A percentile compares a stretch with the other conserved stretches of the same genome.
phyloP scores from a whole-genome alignment of 2,797 vertebrate species.

The Myotis findleyi region DNA sequence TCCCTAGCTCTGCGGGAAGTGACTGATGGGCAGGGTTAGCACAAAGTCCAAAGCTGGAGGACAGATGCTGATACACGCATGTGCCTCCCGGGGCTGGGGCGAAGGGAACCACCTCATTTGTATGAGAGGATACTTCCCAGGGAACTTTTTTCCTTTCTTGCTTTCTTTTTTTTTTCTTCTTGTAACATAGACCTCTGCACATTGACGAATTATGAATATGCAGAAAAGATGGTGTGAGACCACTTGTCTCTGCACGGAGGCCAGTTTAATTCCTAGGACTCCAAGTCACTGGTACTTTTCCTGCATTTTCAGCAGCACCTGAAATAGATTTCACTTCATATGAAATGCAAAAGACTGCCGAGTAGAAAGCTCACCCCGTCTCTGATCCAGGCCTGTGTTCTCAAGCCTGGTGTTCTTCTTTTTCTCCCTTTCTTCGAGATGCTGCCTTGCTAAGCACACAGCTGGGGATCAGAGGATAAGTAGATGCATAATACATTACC shows the following conservation, averaged over 20 bases:
- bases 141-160: neutral
- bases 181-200: slow-evolving; percentile 75
- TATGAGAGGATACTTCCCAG: slow-evolving; percentile 10
- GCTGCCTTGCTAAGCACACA: slow-evolving; percentile 56
- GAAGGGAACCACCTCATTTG: neutral
- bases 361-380: slow-evolving; percentile 66
- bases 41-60: neutral
- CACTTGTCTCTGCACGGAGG: slow-evolving; percentile 71
- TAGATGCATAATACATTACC: slow-evolving; percentile 76
- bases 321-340: slow-evolving; percentile 82
- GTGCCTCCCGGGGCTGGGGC: neutral
- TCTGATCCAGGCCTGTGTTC: slow-evolving; percentile 71
- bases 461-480: slow-evolving; percentile 67
- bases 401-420: slow-evolving; percentile 54
- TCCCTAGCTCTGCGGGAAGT: neutral
- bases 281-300: slow-evolving; percentile 67
- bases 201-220: slow-evolving; percentile 78
- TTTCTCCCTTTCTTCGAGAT: slow-evolving; percentile 62
- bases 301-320: slow-evolving; percentile 83
- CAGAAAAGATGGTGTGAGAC: slow-evolving; percentile 71
- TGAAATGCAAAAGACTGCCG: slow-evolving; percentile 77
- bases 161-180: neutral
- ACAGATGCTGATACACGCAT: neutral
- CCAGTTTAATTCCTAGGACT: slow-evolving; percentile 76
- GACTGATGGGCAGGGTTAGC: slow-evolving; percentile 7